Evolutionary conservation across 2,888 invertebrate species (phyloP).

Genomic region (Dynastes grantii): DNA sequence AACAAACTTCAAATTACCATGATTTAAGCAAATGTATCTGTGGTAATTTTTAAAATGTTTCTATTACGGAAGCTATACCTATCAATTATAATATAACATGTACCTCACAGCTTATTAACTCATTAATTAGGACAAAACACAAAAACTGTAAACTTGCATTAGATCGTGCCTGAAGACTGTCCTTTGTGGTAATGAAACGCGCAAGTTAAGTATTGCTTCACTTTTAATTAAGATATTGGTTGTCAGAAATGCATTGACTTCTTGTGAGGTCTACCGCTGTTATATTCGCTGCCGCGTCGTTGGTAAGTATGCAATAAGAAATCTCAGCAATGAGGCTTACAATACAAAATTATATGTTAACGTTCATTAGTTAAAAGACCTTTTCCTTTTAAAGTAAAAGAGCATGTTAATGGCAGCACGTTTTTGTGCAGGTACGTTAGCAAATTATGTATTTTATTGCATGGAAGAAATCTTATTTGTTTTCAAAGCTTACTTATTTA

Average conservation of each 20-base stretch:
- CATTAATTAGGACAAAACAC: neutral
- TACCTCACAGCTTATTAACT: neutral
- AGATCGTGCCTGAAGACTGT: neutral
- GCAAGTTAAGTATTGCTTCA: slow-evolving; percentile 14
- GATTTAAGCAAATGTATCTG: too few relatives aligned
- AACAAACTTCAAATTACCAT: too few relatives aligned
- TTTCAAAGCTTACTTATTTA: too few relatives aligned
- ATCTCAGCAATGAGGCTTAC: slow-evolving; percentile 34
- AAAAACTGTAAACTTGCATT: slow-evolving; percentile 7
- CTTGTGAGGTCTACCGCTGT: slow-evolving; percentile 39
- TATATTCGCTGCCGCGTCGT: slow-evolving; percentile 16
- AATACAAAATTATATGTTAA: slow-evolving; percentile 47
- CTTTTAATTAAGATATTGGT: slow-evolving; percentile 46
- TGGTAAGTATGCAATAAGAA: slow-evolving; percentile 24
- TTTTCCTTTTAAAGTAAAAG: slow-evolving; percentile 20
- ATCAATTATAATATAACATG: too few relatives aligned
- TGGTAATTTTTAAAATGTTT: too few relatives aligned
- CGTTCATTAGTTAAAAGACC: slow-evolving; percentile 37
- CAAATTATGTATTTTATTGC: too few relatives aligned
- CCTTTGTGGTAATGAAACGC: slow-evolving; percentile 31
- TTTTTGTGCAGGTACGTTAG: too few relatives aligned
- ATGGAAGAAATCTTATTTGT: too few relatives aligned
- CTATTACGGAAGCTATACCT: too few relatives aligned
- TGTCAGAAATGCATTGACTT: slow-evolving; percentile 36
- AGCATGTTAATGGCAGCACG: neutral